Conservation (phyloP, 2,888 invertebrate genomes). For the Leucozona laternaria region DNA sequence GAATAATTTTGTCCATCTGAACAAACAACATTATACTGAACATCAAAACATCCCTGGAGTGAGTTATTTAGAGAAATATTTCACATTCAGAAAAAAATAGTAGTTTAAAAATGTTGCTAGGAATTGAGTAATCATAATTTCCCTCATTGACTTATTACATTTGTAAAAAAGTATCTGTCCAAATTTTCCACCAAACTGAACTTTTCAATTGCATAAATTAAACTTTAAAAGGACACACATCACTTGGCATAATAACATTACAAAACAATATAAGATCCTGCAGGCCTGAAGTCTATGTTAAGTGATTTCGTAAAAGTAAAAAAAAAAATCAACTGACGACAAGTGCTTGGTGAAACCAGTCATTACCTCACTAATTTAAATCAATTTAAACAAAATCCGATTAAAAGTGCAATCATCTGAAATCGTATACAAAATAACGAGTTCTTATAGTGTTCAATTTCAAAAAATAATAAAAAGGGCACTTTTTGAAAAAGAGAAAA, state of each 20-base stretch:
- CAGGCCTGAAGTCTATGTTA: not conserved
- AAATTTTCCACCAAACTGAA: constrained; percentile 26
- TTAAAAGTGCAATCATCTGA: constrained; percentile 75
- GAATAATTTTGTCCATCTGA: too few relatives aligned
- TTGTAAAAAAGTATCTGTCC: not conserved
- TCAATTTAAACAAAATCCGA: constrained; percentile 74
- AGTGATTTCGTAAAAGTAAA: constrained; percentile 2
- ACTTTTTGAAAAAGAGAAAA: constrained; percentile 22
- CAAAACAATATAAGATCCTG: not conserved
- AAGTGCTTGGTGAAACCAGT: constrained; percentile 41
- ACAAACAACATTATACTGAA: too few relatives aligned
- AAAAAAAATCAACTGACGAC: constrained; percentile 18
- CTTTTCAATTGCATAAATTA: not conserved
- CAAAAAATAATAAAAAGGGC: constrained; percentile 8
- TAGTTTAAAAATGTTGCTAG: not conserved
- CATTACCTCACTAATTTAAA: constrained; percentile 73
- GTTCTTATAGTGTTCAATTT: constrained; percentile 27
- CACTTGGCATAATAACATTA: constrained; percentile 30
- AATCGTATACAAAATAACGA: constrained; percentile 69
- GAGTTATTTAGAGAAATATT: too few relatives aligned
- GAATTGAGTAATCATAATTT: not conserved
- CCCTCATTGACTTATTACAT: not conserved
- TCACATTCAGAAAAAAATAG: too few relatives aligned
- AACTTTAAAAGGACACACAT: constrained; percentile 29
- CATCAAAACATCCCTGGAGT: too few relatives aligned